Conservation (phyloP, 2,888 invertebrate genomes). For the Erebia epiphron region DNA sequence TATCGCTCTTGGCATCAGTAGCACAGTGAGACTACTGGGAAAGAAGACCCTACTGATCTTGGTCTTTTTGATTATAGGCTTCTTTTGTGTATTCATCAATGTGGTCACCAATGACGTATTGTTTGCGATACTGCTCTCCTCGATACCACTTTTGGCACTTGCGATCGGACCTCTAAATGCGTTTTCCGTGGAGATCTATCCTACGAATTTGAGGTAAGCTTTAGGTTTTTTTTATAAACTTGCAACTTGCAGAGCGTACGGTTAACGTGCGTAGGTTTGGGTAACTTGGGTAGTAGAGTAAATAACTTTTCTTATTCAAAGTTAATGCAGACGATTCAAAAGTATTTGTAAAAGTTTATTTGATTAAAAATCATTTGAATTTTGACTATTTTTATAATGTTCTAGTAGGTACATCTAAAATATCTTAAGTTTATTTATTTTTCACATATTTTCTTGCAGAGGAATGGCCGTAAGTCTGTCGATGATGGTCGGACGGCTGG, state of each 20-base stretch:
- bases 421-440: too few species aligned
- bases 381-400: too few species aligned
- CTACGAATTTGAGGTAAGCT: conserved; percentile 72
- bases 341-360: too few species aligned
- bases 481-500: conserved; percentile 84
- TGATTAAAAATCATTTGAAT: too few species aligned
- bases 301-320: too few species aligned
- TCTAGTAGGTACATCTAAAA: too few species aligned
- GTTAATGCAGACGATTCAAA: too few species aligned
- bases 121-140: conserved; percentile 66
- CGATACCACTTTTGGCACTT: conserved; percentile 62
- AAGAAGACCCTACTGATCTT: conserved; percentile 65
- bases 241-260: too few species aligned
- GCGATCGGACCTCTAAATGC: conserved; percentile 74
- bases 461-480: conserved; percentile 85
- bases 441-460: conserved; percentile 55
- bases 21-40: conserved; percentile 64
- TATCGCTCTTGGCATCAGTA: conserved; percentile 61
- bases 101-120: conserved; percentile 63
- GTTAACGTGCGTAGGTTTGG: too few species aligned
- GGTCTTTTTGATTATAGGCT: conserved; percentile 59
- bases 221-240: too few species aligned
- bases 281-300: too few species aligned
- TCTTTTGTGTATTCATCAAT: conserved; percentile 63
- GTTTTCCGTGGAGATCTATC: conserved; percentile 72